Evolutionary conservation across 2,888 invertebrate genomes (phyloP).

Genomic region (Azorinus chamasolen): DNA sequence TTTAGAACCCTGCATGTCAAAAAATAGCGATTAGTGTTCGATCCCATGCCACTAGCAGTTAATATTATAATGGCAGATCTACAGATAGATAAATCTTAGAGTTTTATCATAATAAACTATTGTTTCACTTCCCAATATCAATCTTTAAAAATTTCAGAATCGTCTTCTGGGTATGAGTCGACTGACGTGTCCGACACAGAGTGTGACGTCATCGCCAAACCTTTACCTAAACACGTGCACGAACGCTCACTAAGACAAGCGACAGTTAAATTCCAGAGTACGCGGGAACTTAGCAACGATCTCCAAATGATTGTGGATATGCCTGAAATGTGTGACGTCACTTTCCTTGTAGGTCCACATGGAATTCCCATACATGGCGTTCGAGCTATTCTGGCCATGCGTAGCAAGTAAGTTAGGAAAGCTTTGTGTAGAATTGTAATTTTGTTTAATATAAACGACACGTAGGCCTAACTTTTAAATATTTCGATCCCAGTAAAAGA

Average conservation of each 20-base stretch:
- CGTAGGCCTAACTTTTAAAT: too few relatives aligned
- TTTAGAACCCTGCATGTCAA: too few relatives aligned
- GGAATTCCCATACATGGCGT: slow-evolving; percentile 50
- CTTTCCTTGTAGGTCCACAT: slow-evolving; percentile 46
- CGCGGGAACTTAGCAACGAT: slow-evolving; percentile 41
- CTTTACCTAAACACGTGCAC: slow-evolving; percentile 3
- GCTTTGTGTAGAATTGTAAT: too few relatives aligned
- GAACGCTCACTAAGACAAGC: not conserved
- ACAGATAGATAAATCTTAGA: too few relatives aligned
- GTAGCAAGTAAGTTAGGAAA: slow-evolving; percentile 47
- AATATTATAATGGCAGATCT: too few relatives aligned
- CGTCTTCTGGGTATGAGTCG: slow-evolving; percentile 58
- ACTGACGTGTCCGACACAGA: slow-evolving; percentile 11
- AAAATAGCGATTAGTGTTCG: too few relatives aligned
- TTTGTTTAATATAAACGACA: too few relatives aligned
- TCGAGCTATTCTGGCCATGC: slow-evolving; percentile 41
- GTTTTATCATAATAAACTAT: too few relatives aligned
- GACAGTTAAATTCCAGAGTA: slow-evolving; percentile 38
- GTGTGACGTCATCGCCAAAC: slow-evolving; percentile 10
- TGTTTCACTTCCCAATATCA: too few relatives aligned
- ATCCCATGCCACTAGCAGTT: too few relatives aligned
- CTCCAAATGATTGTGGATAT: slow-evolving; percentile 46
- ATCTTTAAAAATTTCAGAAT: too few relatives aligned
- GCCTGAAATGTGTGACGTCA: slow-evolving; percentile 65
- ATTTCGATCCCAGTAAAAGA: too few relatives aligned